Evolutionary conservation across 2,888 invertebrate species (phyloP).

Genomic region (Drosophila heteroneura): DNA sequence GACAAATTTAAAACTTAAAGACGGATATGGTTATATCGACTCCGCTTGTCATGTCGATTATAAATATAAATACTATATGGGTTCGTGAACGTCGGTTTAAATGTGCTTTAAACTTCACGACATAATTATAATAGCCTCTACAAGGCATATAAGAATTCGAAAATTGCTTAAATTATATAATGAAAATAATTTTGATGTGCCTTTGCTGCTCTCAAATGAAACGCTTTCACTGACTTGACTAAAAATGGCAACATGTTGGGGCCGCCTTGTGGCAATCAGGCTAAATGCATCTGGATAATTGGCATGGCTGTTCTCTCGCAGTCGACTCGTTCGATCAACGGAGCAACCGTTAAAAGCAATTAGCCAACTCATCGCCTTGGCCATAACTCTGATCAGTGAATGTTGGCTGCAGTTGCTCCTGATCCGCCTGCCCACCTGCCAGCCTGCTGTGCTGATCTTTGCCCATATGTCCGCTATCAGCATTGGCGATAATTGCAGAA

Average conservation of each 20-base stretch:
- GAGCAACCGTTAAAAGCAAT: conserved; percentile 66
- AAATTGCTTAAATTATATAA: neutral
- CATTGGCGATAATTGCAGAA: conserved; percentile 68
- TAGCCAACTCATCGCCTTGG: conserved; percentile 61
- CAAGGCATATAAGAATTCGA: neutral
- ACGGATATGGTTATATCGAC: neutral
- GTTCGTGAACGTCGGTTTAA: rapidly evolving
- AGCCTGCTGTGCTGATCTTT: conserved; percentile 29
- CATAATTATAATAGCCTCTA: neutral
- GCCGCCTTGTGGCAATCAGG: conserved; percentile 37
- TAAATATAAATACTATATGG: neutral
- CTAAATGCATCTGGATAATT: conserved; percentile 66
- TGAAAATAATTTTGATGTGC: neutral
- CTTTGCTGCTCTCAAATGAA: neutral
- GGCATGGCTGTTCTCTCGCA: conserved; percentile 30
- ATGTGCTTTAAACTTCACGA: neutral
- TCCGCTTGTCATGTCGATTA: neutral
- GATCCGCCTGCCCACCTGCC: conserved; percentile 18
- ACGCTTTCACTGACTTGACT: conserved; percentile 23
- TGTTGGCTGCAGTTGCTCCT: conserved; percentile 13
- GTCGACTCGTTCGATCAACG: conserved; percentile 14
- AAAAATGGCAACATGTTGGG: conserved; percentile 1
- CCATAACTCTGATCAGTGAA: conserved; percentile 32
- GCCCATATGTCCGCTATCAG: conserved; percentile 58
- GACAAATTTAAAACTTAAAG: no score